Conservation (phyloP, 2,888 invertebrate species). For the Hybos culiciformis region DNA sequence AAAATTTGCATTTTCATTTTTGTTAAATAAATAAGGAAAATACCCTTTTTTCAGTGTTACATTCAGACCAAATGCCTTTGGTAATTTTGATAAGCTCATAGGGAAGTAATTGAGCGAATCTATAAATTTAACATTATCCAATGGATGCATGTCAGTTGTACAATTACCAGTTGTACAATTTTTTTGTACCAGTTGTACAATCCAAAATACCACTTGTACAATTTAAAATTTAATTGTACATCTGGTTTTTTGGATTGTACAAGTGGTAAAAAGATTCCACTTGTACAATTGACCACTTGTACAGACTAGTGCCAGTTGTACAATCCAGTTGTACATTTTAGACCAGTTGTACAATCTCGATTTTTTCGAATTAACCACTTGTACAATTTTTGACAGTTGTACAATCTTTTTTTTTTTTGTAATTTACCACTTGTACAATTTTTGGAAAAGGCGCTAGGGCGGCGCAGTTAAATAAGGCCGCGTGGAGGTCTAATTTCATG, state of each 20-base stretch:
- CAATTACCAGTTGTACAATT: not conserved
- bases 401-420: not conserved
- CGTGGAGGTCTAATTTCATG: not conserved
- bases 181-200: not conserved
- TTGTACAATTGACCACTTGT: too few species aligned
- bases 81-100: slow-evolving; percentile 17
- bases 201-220: too few species aligned
- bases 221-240: too few species aligned
- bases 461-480: too few species aligned
- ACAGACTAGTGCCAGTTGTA: too few species aligned
- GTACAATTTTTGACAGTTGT: too few species aligned
- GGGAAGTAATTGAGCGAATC: slow-evolving; percentile 21
- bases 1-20: slow-evolving; percentile 16
- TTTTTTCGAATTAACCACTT: too few species aligned
- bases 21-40: slow-evolving; percentile 15
- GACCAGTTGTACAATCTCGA: too few species aligned
- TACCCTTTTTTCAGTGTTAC: slow-evolving; percentile 15
- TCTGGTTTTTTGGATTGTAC: too few species aligned
- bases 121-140: slow-evolving; percentile 14
- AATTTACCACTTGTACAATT: not conserved
- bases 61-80: slow-evolving; percentile 19
- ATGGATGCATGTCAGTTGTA: not conserved
- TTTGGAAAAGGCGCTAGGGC: too few species aligned
- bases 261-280: too few species aligned
- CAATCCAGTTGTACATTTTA: too few species aligned